Base-by-base conservation (phyloP, 2,113 vertebrate species). In the Takifugu bimaculatus region DNA sequence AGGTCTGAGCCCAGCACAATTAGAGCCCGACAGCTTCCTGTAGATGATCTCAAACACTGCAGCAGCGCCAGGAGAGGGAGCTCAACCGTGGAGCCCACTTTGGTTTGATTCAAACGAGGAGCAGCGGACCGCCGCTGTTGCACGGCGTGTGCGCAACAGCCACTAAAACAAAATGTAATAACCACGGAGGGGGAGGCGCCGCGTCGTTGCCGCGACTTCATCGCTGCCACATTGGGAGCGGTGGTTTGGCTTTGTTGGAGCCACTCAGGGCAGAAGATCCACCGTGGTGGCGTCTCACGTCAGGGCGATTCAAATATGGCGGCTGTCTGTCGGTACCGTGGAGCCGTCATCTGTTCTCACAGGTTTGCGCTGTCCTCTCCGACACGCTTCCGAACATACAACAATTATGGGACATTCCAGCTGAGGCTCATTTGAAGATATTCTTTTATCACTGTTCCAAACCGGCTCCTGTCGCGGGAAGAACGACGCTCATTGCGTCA, bases 31-130 rank as follows among this genome's bases (percentile, higher is more conserved):
- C 4, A 56, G 39, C 43, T 45, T 32, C 25, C 42, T 27, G 15
- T 25, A 50, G 25, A 50, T 50, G 5, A 26, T 50, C 7, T 74
- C 14, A 74, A 65, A 75, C 26, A 50, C 63, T 71, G 15, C 9
- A 52, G 49, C 50, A 60, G 54, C 32, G 14, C 26, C 53, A 63
- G 54, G 72, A 67, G 26, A 13, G 27, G 44, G 52, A 57, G 54
- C 52, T 60, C 63, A 69, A 72, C 53, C 54, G 43, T 61, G 49
- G 69, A 77, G 20, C 20, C 20, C 20, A 74, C 58, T 55, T 6
- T 50, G 59, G 60, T 74, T 76, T 78, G 67, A 71, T 27, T 78
- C n/a, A 50, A 75, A 74, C 52, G 15, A 69, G 64, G 78, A 50
- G 26, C 35, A 47, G 69, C 54, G 65, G 54, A 56, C 26, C 25